Evolutionary conservation across 2,113 vertebrate genomes (phyloP), one percentile per base, ranked within the genome.

Genomic region (Excalfactoria chinensis): DNA sequence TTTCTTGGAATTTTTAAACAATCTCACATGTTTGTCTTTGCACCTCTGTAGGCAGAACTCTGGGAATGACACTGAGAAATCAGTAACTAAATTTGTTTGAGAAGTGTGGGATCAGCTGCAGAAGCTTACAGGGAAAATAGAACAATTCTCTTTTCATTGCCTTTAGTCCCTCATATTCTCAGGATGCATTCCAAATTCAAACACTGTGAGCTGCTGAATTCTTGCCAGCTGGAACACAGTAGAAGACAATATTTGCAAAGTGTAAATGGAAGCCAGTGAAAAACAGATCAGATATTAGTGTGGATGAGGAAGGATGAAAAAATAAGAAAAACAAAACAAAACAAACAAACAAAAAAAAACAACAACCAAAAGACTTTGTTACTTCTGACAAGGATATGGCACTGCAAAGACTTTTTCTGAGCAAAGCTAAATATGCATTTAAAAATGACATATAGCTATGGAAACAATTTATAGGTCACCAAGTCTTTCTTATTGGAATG

Each of bases 191-290:
- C 64, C 66, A 96, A 89, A 89, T 40, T 4, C 76, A 58, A 95
- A 63, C 63, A 88, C 46, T 82, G 37, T 87, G 44, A 92, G 30
- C 37, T 90, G 72, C 60, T 92, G 76, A 94, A 78, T 90, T 96
- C 21, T 76, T 82, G 78, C 93, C 86, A 91, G 75, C 26, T 95
- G 87, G 62, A 93, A 48, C 51, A 80, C 19, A 77, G 75, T 51
- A 94, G 87, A 93, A 62, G 93, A 84, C 60, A 92, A 88, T 74
- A 92, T 75, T 93, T 87, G 88, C 69, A 89, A 84, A 95, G 70
- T 60, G 46, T 81, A 88, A 93, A 94, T 77, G 69, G 56, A 85
- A 94, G 84, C 37, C 59, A 68, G 35, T 35, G 62, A 92, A 89
- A 96, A 6, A 71, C 69, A 89, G 68, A 64, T 59, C 73, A 88